Evolutionary conservation across 2,113 vertebrate species (phyloP).

Genomic region (Formicarius rufipectus): DNA sequence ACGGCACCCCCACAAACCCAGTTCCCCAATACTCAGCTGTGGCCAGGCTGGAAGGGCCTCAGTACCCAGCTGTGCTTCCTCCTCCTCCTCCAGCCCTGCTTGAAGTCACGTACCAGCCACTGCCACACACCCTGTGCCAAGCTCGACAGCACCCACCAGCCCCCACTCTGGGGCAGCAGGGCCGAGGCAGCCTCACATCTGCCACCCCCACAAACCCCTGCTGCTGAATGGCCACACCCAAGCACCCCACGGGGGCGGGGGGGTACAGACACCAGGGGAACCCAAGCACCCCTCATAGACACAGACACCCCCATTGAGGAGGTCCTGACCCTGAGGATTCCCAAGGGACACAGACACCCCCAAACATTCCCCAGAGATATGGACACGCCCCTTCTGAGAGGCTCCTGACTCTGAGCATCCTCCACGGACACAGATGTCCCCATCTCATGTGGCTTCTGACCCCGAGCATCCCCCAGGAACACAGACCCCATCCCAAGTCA

Average conservation of each 20-base stretch:
- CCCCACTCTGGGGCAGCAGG: background rate
- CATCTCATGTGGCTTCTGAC: background rate
- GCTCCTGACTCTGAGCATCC: fast-evolving
- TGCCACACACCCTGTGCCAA: fast-evolving
- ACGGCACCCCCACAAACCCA: background rate
- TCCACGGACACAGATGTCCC: background rate
- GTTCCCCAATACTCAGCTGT: background rate
- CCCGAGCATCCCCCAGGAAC: background rate
- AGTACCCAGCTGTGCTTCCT: background rate
- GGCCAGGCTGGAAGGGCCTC: background rate
- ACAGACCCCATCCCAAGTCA: background rate
- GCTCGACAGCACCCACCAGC: fast-evolving
- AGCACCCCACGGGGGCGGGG: fast-evolving
- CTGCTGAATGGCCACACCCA: fast-evolving
- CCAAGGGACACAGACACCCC: background rate
- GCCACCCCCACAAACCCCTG: background rate
- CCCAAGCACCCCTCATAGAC: fast-evolving
- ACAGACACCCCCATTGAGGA: fast-evolving
- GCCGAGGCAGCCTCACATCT: background rate
- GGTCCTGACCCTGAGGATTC: fast-evolving
- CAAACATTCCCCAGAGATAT: fast-evolving
- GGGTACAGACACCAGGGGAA: fast-evolving
- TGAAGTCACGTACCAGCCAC: background rate
- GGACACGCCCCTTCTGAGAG: too few species aligned
- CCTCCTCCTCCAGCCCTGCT: background rate